Base-by-base conservation (phyloP, 2,797 vertebrate genomes). In the Pipistrellus kuhlii region DNA sequence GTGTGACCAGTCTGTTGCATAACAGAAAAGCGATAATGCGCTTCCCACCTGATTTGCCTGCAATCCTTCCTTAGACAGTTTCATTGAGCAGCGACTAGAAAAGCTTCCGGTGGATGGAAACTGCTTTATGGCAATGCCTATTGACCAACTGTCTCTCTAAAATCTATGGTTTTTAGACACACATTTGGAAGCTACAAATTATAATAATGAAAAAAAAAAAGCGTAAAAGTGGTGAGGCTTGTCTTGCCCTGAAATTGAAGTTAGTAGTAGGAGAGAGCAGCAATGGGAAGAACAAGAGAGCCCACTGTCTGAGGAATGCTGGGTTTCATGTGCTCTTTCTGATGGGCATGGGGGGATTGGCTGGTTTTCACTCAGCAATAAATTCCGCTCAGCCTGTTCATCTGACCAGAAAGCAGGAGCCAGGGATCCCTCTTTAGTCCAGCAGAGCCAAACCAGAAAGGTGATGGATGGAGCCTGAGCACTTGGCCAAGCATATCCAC, bases 1-100 rank as follows among this genome's bases (percentile, higher is more conserved):
- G 48, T 0, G 30, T 57, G 13, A 27, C 12, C 41, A 15, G 44
- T 9, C 32, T 25, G 3, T 27, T 6, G 6, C 46, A 64, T 11
- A 57, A 0, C 44, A 59, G 9, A 2, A 62, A 27, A 10, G 18
- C 18, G 2, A 2, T 17, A 48, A 64, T 44, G 30, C 10, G 8
- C 10, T n/a, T 7, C 4, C 7, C 15, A 4, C 0, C 0, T 1
- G 13, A 21, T 77, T 44, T 11, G 11, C 53, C 59, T 68, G 14
- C 8, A 62, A 48, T 59, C 75, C n/a, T 72, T 72, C 53, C 25
- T 55, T 27, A 21, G 25, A 83, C 7, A 57, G 41, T 53, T 3
- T 35, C 17, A 23, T 0, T 12, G 38, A 25, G 3, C 17, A 44
- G 13, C 71, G 59, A 94, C 41, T 38, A 7, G 41, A 30, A 53